Evolutionary conservation across 2,888 invertebrate species (phyloP).

Genomic region (Saturnia pavonia): DNA sequence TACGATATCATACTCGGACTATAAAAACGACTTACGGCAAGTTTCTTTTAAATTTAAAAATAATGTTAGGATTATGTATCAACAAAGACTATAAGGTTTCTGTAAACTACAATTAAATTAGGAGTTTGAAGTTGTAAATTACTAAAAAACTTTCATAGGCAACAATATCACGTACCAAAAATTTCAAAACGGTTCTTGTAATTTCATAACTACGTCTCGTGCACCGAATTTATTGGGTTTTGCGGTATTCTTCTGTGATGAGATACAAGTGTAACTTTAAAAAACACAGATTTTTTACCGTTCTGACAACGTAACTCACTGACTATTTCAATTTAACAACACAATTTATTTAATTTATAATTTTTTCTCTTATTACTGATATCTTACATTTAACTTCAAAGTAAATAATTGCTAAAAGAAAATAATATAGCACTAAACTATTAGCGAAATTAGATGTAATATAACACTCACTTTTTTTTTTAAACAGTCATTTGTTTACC

Average conservation of each 20-base stretch:
- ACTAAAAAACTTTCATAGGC: neutral
- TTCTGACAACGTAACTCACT: no score
- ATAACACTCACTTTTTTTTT: no score
- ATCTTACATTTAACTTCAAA: no score
- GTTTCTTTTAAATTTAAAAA: neutral
- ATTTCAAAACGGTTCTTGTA: neutral
- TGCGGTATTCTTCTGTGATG: neutral
- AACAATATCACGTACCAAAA: neutral
- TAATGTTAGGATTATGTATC: neutral
- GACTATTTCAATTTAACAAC: no score
- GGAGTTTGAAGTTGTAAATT: neutral
- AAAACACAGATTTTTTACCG: no score
- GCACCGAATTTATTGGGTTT: neutral
- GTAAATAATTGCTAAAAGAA: no score
- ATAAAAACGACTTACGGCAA: neutral
- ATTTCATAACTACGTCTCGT: neutral
- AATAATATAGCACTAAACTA: no score
- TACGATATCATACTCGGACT: neutral
- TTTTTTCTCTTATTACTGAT: no score
- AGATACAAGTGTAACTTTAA: no score
- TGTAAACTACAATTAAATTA: neutral
- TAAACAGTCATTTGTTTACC: no score
- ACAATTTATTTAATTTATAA: no score
- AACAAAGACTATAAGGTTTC: neutral
- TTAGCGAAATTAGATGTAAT: no score